Evolutionary conservation across 53 echinoderm and acorn worm species (phyloP), one percentile per base, ranked within the genome.

Genomic region (Hippasteria phrygiana): DNA sequence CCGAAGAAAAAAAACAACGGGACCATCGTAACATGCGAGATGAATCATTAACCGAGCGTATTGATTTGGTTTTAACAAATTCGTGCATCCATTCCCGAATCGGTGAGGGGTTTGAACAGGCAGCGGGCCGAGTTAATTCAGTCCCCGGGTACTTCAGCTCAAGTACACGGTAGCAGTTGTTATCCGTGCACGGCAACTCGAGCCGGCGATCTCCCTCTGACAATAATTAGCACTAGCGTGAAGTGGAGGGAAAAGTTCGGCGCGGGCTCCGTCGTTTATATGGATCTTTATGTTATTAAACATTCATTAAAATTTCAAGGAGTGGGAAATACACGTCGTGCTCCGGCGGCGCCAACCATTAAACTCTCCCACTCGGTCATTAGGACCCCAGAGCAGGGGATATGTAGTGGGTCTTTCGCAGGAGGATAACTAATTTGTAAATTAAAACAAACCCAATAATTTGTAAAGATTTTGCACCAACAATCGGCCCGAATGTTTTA

Each of bases 141-240:
- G 11, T 35, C 55, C 50, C 48, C 51, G 24, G 41, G 85, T 48
- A 85, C 85, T 85, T 85, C 50, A 51, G 85, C 48, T 85, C 70
- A 53, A 85, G 85, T 85, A 36, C 85, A 48, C 85, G 71, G 85
- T 85, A 70, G 69, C 85, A 85, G 69, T 85, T 85, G 85, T 48
- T 32, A 50, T 70, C 22, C 85, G 85, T 62, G 9, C 65, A 65
- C 45, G 28, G 64, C 46, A 59, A 66, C 16, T 43, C 43, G 45
- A 41, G 17, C 43, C 64, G 55, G 26, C 43, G n/a, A n/a, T n/a
- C n/a, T n/a, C 14, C 18, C 42, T 34, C 64, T 46, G 18, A 16
- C 13, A 27, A 82, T 40, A 79, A 79, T 79, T 59, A 59, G 55
- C 79, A 6, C 62, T 6, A 43, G 36, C 18, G 40, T 82, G 27